Base-by-base conservation (phyloP, 2,797 vertebrate species). In the Sciurus carolinensis region DNA sequence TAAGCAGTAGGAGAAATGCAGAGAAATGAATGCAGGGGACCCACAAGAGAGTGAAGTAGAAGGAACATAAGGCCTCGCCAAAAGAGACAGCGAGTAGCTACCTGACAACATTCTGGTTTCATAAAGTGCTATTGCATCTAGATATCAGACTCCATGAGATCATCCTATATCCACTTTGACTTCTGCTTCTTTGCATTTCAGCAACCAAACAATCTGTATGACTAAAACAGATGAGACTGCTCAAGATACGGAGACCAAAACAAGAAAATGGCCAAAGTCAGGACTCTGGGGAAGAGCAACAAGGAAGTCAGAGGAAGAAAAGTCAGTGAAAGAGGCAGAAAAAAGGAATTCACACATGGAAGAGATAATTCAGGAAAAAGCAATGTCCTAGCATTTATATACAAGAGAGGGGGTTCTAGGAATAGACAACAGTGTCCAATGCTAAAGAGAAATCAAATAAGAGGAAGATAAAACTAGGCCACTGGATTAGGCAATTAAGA, bases 401-500 rank as follows among this genome's bases (percentile, higher is more conserved):
- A 1, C 54, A 47, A 90, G 30, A 90, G 18, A 83, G 4, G 4
- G 14, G 42, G 59, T 90, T 90, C 42, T 52, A 94, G 50, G 54
- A 57, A 77, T 12, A 90, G 50, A 79, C 79, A 71, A 44, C 39
- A 87, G 47, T 71, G 92, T 72, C 84, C 89, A 81, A 82, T 89
- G 76, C 83, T 62, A 64, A 22, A 79, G 44, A 94, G 50, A 91
- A 91, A 93, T 66, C 57, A 93, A 79, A 39, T 81, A 75, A 59
- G 80, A 94, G 42, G 15, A 84, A 90, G 54, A 90, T 44, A 92
- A 95, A 95, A 82, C 9, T 17, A 90, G 24, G 47, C 36, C 50
- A 85, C 5, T 66, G n/a, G 62, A 88, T 66, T 79, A 22, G 13
- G 47, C 77, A 95, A 85, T 64, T 90, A 95, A 91, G 81, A 87